Evolutionary conservation across 2,797 vertebrate genomes (phyloP), one percentile per base, ranked within the genome.

Genomic region (Steatocranus sp.): DNA sequence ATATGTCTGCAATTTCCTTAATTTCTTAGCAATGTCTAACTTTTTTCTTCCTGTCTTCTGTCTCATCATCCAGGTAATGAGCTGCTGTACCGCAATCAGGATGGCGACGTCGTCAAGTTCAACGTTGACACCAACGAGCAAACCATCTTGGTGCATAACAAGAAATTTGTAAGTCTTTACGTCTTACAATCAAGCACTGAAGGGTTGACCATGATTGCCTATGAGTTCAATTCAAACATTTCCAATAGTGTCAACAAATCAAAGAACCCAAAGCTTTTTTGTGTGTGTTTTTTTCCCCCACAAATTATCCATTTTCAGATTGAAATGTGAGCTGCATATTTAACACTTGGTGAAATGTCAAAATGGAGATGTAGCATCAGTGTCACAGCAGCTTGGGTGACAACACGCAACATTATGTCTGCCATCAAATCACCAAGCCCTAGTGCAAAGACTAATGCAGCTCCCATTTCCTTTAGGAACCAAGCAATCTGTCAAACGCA

Each of bases 121-220:
- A 98, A 98, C 11, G 94, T 98, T 1, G 97, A 99, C 91, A 96
- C 96, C 1, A 96, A 97, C 43, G 94, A 93, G 63, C 97, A 96
- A 79, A 97, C 95, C 5, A 75, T 97, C 87, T 88, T 99, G 94
- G 98, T 99, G 92, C 97, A 98, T 89, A 98, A 97, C 95, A 99
- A 98, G 94, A 99, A 97, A 93, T 99, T 99, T 95, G 98, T 99
- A 95, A 99, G 98, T 98, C 25, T 36, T 34, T 20, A n/a, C 0
- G 0, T 32, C 14, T 32, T 58, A 18, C 41, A 61, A 14, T 75
- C 23, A 46, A 8, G 54, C 49, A 80, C 66, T 15, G 4, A 51
- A 80, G 30, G 48, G 27, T 32, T 76, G 81, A 48, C 25, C 15
- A 0, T 7, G 36, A 14, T 54, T 75, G 82, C 56, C 41, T 41